Conservation (phyloP, 2,113 vertebrate species). For the Thalassarche chlororhynchos region DNA sequence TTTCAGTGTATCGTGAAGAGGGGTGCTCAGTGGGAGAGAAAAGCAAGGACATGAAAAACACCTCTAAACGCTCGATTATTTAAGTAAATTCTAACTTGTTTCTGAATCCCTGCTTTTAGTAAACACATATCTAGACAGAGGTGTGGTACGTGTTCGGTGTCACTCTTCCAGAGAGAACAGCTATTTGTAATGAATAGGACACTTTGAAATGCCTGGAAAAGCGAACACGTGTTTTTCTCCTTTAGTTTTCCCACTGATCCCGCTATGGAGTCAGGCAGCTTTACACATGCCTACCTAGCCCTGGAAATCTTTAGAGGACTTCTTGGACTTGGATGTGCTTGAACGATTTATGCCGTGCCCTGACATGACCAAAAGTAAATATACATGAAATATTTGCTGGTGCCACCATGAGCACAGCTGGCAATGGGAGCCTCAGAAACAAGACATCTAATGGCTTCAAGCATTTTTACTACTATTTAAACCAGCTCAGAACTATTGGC, state of each 20-base stretch:
- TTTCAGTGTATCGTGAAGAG: neutral
- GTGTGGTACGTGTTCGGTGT: neutral
- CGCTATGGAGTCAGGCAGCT: neutral
- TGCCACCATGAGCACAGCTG: neutral
- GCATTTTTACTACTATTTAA: neutral
- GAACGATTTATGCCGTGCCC: neutral
- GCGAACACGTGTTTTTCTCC: neutral
- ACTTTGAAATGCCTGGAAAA: neutral
- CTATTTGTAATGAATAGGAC: neutral
- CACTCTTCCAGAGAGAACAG: neutral
- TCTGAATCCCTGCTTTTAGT: neutral
- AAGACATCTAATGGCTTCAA: neutral
- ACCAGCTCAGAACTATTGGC: neutral
- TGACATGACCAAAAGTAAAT: neutral
- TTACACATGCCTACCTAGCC: neutral
- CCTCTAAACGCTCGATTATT: neutral
- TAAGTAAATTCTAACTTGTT: neutral
- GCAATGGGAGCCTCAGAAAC: neutral
- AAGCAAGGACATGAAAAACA: neutral
- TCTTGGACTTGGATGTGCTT: neutral
- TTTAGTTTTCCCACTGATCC: neutral
- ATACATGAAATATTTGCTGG: neutral
- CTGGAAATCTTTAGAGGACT: neutral
- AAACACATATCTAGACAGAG: neutral
- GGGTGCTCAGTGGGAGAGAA: neutral